A percentile compares a stretch with the other conserved stretches of the same genome.
phyloP scores from a whole-genome alignment of 2,888 invertebrate genomes.

The Mythimna pallens region DNA sequence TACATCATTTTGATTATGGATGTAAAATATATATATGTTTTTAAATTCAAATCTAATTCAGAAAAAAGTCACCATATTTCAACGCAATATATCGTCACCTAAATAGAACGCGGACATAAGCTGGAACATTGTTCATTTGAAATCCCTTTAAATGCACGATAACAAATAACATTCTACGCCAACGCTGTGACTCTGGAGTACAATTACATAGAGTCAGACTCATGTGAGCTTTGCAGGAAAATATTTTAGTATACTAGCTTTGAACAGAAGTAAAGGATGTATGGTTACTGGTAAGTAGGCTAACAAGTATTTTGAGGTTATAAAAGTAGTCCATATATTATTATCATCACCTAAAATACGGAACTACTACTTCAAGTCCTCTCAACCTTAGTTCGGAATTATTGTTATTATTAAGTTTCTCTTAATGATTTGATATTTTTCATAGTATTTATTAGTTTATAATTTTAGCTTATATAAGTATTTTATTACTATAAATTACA shows the following conservation, averaged over 20 bases:
- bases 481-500: too few relatives aligned
- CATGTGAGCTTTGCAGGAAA: constrained; percentile 2
- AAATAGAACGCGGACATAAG: constrained; percentile 18
- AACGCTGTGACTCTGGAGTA: constrained; percentile 22
- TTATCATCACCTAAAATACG: too few relatives aligned
- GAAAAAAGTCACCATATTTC: background rate
- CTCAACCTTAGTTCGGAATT: too few relatives aligned
- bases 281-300: background rate
- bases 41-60: background rate
- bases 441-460: too few relatives aligned
- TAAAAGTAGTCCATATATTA: too few relatives aligned
- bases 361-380: too few relatives aligned
- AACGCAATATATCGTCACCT: background rate
- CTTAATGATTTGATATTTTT: too few relatives aligned
- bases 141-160: constrained; percentile 43
- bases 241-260: constrained; percentile 15
- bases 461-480: too few relatives aligned
- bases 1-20: too few relatives aligned
- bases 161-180: constrained; percentile 39
- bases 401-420: too few relatives aligned
- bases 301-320: background rate
- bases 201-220: constrained; percentile 28
- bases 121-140: constrained; percentile 37
- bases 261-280: background rate
- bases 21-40: too few relatives aligned